phyloP scores from a whole-genome alignment of 2,888 invertebrate genomes.

The Sesia bembeciformis region DNA sequence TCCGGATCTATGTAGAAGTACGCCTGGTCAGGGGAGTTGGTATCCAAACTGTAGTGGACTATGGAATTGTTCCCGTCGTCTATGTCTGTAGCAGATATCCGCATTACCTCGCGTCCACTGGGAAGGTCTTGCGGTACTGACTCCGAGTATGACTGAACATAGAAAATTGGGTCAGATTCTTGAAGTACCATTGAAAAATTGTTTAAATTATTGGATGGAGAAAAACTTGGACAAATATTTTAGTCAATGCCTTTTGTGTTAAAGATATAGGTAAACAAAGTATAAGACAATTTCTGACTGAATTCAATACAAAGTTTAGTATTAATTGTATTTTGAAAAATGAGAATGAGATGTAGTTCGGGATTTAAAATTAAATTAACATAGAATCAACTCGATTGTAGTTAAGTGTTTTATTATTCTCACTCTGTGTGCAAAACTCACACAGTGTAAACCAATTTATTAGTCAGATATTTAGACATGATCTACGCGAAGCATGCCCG shows the following conservation, averaged over 20 bases:
- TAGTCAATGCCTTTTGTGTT: too few species aligned
- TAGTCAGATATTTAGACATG: slow-evolving; percentile 32
- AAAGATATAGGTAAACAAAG: too few species aligned
- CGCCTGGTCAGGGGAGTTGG: slow-evolving; percentile 64
- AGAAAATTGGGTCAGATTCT: slow-evolving; percentile 8
- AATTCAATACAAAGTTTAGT: too few species aligned
- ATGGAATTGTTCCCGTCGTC: slow-evolving; percentile 94
- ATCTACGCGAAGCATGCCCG: slow-evolving; percentile 70
- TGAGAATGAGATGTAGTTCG: too few species aligned
- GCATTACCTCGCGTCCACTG: slow-evolving; percentile 84
- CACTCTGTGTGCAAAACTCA: slow-evolving; percentile 4
- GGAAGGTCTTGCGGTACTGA: slow-evolving; percentile 88
- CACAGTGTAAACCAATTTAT: slow-evolving; percentile 11
- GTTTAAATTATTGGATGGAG: too few species aligned
- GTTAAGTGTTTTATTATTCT: not conserved
- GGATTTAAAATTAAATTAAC: too few species aligned
- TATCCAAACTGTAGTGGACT: slow-evolving; percentile 79
- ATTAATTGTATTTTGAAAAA: too few species aligned
- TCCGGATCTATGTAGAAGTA: slow-evolving; percentile 88
- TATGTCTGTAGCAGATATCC: slow-evolving; percentile 93
- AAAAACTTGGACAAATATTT: too few species aligned
- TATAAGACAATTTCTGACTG: too few species aligned
- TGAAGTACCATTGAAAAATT: not conserved
- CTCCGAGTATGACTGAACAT: slow-evolving; percentile 74
- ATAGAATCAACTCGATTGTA: too few species aligned